Base-by-base conservation (phyloP, 2,888 invertebrate species). In the Labia minor region DNA sequence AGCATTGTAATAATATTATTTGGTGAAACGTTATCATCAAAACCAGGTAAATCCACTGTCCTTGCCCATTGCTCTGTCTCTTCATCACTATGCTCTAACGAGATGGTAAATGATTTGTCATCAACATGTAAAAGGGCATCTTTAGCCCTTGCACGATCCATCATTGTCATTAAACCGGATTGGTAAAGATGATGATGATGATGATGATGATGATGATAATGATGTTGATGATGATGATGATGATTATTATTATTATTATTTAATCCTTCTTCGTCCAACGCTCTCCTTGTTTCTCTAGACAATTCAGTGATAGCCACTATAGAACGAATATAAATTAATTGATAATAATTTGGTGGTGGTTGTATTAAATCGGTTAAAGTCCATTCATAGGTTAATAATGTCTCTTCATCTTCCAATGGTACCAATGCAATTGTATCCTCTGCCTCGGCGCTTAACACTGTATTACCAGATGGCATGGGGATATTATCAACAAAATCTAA, bases 1-100 rank as follows among this genome's bases (percentile, higher is more conserved):
- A 91, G 78, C 37, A 86, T 81, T 65, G 84, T 84, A 67, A 91
- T 88, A 65, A 82, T 85, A 77, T 92, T 92, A 74, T 84, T 85
- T 0, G 88, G 87, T 0, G 91, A 90, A 26, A 89, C 86, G 74
- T 89, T 90, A 74, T 92, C 92, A 71, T 92, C 91, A 70, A 92
- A 87, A 1, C 90, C 89, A 1, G 90, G 89, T 49, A 90, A 80
- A 76, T 90, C 89, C 0, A 90, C 86, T 6, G 84, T 85, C 68
- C 89, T 80, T 0, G 89, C 88, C 82, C 87, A 89, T 64, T 86
- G 82, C 73, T 90, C 90, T 72, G 82, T 80, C 70, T 87, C 87
- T 70, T 88, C 88, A 71, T 88, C 88, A 64, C 87, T 87, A 67
- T 84, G 82, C 70, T 88, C 88, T 0, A 85, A 82, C 0, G 85